These are phyloP conservation scores for Anadara kagoshimensis DNA, from an alignment of 1,140 invertebrate species.

Conservation along the genomic window DNA sequence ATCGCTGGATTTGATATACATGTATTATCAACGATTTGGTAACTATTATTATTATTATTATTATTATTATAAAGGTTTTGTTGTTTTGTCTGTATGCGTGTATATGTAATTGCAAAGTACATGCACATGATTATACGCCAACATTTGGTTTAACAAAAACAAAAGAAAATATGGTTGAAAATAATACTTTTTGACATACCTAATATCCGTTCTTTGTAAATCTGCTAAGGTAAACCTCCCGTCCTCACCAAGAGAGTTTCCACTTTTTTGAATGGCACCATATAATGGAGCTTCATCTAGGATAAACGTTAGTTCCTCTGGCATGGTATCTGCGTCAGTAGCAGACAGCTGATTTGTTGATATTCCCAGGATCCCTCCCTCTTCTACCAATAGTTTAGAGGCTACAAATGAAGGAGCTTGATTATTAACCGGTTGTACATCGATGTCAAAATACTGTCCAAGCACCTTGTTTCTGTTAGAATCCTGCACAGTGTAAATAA, in stretches of 20 bases:
- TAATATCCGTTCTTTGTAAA: constrained; percentile 63
- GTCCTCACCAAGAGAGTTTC: constrained; percentile 56
- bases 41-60: too few species aligned
- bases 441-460: constrained; percentile 73
- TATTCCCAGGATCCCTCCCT: constrained; percentile 69
- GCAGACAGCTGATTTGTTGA: constrained; percentile 69
- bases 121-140: background rate
- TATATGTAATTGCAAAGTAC: background rate
- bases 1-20: background rate
- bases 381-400: constrained; percentile 68
- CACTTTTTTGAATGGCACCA: constrained; percentile 70
- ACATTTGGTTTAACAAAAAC: background rate
- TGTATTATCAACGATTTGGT: too few species aligned
- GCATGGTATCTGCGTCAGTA: constrained; percentile 70
- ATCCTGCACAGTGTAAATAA: constrained; percentile 73
- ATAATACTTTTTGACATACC: constrained; percentile 42
- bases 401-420: constrained; percentile 69
- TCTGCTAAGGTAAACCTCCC: constrained; percentile 69
- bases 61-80: too few species aligned
- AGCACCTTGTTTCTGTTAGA: constrained; percentile 69
- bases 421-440: constrained; percentile 72
- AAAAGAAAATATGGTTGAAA: too few species aligned
- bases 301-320: constrained; percentile 67
- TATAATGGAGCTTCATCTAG: constrained; percentile 66
- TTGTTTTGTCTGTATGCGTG: too few species aligned